These are phyloP conservation scores for Nycticryphes semicollaris DNA, from an alignment of 2,113 vertebrate genomes.

Conservation along the genomic window DNA sequence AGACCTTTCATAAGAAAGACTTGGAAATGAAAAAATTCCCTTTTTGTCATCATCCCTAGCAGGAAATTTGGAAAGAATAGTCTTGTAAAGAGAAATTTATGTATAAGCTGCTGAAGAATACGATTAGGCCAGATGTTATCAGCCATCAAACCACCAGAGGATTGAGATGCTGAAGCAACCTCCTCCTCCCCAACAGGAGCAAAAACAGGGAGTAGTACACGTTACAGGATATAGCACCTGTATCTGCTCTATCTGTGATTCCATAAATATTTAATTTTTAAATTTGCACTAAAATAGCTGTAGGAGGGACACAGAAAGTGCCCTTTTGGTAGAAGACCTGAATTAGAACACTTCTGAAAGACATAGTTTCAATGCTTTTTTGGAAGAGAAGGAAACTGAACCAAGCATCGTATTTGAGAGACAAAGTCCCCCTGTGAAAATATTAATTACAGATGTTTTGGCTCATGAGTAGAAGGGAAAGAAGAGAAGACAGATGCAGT, in stretches of 20 bases:
- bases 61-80: neutral
- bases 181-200: neutral
- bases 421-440: rapidly evolving
- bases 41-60: neutral
- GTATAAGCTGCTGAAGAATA: neutral
- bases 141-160: neutral
- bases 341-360: neutral
- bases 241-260: neutral
- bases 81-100: neutral
- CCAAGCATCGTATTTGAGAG: neutral
- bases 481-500: neutral
- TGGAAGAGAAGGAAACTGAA: neutral
- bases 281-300: neutral
- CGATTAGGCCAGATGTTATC: neutral
- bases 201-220: neutral
- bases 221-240: neutral
- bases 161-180: neutral
- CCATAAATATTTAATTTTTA: neutral
- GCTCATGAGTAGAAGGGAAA: neutral
- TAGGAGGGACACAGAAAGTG: neutral
- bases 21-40: neutral
- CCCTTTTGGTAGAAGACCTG: neutral
- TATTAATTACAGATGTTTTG: neutral
- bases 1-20: neutral
- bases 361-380: neutral